Base-by-base conservation (phyloP, 2,888 invertebrate genomes). In the Agrotis puta region DNA sequence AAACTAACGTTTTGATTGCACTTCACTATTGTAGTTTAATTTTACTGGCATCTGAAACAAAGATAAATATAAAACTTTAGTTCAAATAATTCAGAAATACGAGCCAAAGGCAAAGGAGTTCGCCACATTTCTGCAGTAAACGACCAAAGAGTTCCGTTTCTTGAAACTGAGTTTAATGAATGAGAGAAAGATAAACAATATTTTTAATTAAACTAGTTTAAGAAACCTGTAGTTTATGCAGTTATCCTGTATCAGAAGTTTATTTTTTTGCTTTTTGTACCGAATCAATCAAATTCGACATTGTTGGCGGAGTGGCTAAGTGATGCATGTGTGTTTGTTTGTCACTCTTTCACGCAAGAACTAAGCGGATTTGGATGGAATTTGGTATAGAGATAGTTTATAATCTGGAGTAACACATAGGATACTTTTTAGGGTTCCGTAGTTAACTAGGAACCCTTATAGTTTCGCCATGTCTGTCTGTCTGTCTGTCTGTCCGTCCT, bases 41-140 rank as follows among this genome's bases (percentile, higher is more conserved):
- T 57, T 48, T 16, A n/a, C 47, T 18, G 13, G 22, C 51, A 70
- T 61, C 85, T 84, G 85, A 27, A 84, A 84, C 84, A 85, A 85
- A 20, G 33, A 64, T 2, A 56, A 59, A 62, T 14, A 62, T 14
- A 1, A n/a, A n/a, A 33, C 1, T 13, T 57, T n/a, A 71, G 45
- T 39, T 18, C 24, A 45, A 33, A 33, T n/a, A 39, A 11, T 73
- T 53, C 6, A 33, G 9, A 59, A 54, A 24, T 53, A 18, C 16
- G 27, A 20, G 7, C 2, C 39, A 39, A 51, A 63, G 13, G 9
- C 13, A 56, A 33, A 33, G 56, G n/a, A n/a, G 33, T 56, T 56
- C n/a, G 33, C 33, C 33, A 56, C 33, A 56, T 56, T 56, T 20
- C 33, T 24, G 33, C 3, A 1, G 33, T 2, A 54, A 0, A 56